phyloP scores from a whole-genome alignment of 2,888 invertebrate genomes.

The Lumbricus terrestris region DNA sequence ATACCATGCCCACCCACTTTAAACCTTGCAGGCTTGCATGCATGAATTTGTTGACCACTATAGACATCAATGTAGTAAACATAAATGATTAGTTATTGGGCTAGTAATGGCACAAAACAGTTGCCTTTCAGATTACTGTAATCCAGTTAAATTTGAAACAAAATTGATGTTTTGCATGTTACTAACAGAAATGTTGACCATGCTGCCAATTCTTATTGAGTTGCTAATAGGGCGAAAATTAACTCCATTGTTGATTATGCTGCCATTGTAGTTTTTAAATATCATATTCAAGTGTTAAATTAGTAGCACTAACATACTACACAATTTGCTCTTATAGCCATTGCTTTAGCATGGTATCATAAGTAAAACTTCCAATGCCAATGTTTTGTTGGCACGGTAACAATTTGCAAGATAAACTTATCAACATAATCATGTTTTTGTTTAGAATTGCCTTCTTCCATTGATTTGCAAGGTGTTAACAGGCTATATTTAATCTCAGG shows the following conservation, averaged over 20 bases:
- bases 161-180: too few species aligned
- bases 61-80: too few species aligned
- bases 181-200: not conserved
- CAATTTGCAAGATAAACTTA: not conserved
- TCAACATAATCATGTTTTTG: not conserved
- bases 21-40: too few species aligned
- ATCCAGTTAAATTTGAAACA: too few species aligned
- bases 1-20: too few species aligned
- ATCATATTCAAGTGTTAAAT: not conserved
- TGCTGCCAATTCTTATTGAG: not conserved
- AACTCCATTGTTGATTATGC: not conserved
- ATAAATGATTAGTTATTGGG: too few species aligned
- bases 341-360: too few species aligned
- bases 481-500: conserved; percentile 3
- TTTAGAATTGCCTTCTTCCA: too few species aligned
- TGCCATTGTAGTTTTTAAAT: not conserved
- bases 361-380: not conserved
- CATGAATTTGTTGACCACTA: too few species aligned
- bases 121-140: too few species aligned
- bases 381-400: not conserved
- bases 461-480: not conserved
- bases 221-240: not conserved
- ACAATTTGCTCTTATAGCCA: too few species aligned
- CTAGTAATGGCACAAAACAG: too few species aligned
- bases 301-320: not conserved